These are phyloP conservation scores for Neodiprion lecontei DNA, from an alignment of 1,140 invertebrate species.

Conservation along the genomic window DNA sequence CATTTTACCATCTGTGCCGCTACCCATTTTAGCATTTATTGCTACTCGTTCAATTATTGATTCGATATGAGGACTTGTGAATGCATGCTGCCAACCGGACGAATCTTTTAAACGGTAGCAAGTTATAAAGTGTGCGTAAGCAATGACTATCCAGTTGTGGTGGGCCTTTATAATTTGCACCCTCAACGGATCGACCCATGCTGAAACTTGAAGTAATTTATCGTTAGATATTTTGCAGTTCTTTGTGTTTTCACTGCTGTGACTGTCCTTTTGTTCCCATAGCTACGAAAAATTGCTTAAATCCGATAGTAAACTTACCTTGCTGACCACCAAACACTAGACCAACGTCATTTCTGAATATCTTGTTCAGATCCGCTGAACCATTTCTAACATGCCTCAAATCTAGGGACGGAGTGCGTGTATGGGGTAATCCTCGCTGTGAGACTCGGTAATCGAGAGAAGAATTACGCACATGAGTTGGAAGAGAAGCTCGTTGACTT, in stretches of 20 bases:
- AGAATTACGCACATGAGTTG: constrained; percentile 76
- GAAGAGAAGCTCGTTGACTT: constrained; percentile 43
- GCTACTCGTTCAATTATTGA: constrained; percentile 90
- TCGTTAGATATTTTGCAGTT: not conserved
- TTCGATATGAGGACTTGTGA: constrained; percentile 92
- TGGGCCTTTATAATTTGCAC: constrained; percentile 96
- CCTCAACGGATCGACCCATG: constrained; percentile 83
- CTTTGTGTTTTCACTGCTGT: not conserved
- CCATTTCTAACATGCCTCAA: constrained; percentile 80
- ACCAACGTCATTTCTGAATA: constrained; percentile 74
- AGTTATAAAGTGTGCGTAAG: constrained; percentile 94
- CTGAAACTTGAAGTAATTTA: constrained; percentile 59
- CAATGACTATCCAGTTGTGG: constrained; percentile 97
- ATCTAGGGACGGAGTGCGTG: constrained; percentile 82
- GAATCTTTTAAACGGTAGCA: constrained; percentile 96
- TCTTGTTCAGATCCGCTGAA: constrained; percentile 79
- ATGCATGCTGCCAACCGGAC: constrained; percentile 93
- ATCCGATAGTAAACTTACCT: constrained; percentile 53
- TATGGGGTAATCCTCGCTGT: constrained; percentile 66
- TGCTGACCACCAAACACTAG: constrained; percentile 71
- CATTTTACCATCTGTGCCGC: constrained; percentile 77
- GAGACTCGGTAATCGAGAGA: constrained; percentile 77
- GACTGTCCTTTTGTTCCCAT: not conserved
- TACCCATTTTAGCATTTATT: constrained; percentile 91
- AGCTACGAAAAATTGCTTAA: constrained; percentile 8